Percentiles rank a stretch among this genome's conserved stretches.
phyloP scores from a whole-genome alignment of 2,888 invertebrate species.

The Pogonocherus hispidulus region DNA sequence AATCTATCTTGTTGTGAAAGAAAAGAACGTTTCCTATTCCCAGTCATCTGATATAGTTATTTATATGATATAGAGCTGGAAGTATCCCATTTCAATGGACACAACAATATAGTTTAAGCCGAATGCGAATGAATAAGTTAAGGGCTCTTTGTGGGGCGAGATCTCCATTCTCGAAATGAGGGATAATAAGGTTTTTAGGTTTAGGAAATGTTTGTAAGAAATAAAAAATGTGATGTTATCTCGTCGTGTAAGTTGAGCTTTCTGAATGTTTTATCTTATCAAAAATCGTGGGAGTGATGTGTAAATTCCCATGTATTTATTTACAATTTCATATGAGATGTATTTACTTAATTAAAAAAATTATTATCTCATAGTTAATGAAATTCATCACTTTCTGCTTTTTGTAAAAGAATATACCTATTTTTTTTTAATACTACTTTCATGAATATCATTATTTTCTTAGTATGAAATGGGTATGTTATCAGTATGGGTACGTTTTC shows the following conservation, averaged over 20 bases:
- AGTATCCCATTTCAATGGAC: constrained; percentile 43
- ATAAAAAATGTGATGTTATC: constrained; percentile 20
- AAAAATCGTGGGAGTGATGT: constrained; percentile 22
- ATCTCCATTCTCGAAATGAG: constrained; percentile 21
- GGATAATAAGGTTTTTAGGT: constrained; percentile 21
- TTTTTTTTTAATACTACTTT: no score
- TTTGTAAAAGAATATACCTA: no score
- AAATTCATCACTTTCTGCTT: no score
- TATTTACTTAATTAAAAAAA: no score
- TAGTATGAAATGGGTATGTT: no score
- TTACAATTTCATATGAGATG: no score
- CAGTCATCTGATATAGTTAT: constrained; percentile 45
- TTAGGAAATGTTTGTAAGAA: constrained; percentile 15
- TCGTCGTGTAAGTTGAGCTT: constrained; percentile 22
- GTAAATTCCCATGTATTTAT: no score
- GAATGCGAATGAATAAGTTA: constrained; percentile 37
- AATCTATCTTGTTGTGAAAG: constrained; percentile 36
- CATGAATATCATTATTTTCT: no score
- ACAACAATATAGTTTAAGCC: constrained; percentile 37
- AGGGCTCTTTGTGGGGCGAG: constrained; percentile 35
- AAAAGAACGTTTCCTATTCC: constrained; percentile 36
- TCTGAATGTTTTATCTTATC: constrained; percentile 14
- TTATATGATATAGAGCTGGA: constrained; percentile 42
- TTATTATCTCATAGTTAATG: no score
- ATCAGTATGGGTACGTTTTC: no score